Evolutionary conservation across 2,888 invertebrate species (phyloP), one percentile per base, ranked within the genome.

Genomic region (Chrysotoxum bicinctum): DNA sequence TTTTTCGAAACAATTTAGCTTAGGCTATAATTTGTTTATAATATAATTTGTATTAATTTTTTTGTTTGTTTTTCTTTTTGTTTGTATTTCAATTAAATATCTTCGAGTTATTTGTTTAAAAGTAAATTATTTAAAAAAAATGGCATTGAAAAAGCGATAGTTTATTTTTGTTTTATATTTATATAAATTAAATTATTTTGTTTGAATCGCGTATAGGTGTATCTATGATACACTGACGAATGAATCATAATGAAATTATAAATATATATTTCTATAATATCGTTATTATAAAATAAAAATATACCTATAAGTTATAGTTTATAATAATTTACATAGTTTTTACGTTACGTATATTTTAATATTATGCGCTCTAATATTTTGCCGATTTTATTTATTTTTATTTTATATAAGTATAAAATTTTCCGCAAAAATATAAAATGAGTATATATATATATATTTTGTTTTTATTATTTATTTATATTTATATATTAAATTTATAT

Each of bases 361-460:
- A 77, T 86, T 86, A 77, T 85, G 85, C 85, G 81, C 69, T 77
- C 48, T 82, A 86, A 73, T 76, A 66, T 62, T 82, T 84, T 76
- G 76, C 79, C 69, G 76, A 80, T 77, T 62, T 76, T 81, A 73
- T 43, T 66, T 75, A 80, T 85, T 88, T 79, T 79, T 78, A 74
- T 60, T 83, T 87, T 83, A 87, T 76, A 52, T 86, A 87, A 88
- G 88, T 89, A 89, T 87, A 88, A 87, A 87, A 88, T 89, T 89
- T 88, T 90, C 90, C 90, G 90, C 91, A 90, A 91, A 89, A 91
- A 91, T 91, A 91, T 89, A 89, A 88, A 89, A 89, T 89, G 88
- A 89, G 88, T 89, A 89, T 89, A 89, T 90, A 88, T 89, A 80
- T 86, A 68, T 84, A 60, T 69, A 8, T 64, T 70, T 58, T n/a